Evolutionary conservation across 2,888 invertebrate genomes (phyloP), one percentile per base, ranked within the genome.

Genomic region (Archaeoteleia sp.): DNA sequence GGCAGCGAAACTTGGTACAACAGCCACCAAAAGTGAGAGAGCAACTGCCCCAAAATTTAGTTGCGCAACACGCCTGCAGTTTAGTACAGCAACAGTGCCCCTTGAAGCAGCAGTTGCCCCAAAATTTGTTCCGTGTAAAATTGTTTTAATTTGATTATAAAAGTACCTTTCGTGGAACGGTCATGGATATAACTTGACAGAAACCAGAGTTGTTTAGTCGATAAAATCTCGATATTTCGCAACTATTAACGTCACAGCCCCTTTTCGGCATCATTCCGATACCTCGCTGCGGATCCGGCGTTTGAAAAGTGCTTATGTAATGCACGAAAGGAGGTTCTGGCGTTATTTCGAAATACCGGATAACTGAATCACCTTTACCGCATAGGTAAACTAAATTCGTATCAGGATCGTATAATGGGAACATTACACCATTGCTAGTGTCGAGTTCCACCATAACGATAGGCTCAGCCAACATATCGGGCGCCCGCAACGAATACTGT

Each of bases 241-340:
- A 98, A 70, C 92, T 92, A 70, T 92, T 93, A 49, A 97, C 95
- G 87, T 97, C 97, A 86, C 96, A 94, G 69, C 98, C 98, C 77
- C 98, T 90, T 88, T 98, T 98, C 73, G 98, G 97, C 97, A 98
- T 98, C 91, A 96, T 92, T 70, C 95, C 95, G 85, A 96, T 95
- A 82, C 97, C 97, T 88, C 97, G 90, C 86, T 98, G 98, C 46
- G 98, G 98, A 86, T 96, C 95, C n/a, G 96, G 95, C 25, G 97
- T 96, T 88, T 96, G 95, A 89, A 95, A 98, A 78, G 96, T 97
- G 88, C 95, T 97, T 84, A 98, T 95, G 87, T 96, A 98, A 86
- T 97, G 96, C 63, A 97, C 95, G 86, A 95, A 97, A 0, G 97
- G 97, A 1, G 95, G 93, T 81, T 96, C 96, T 0, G 96, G 93